Conservation (phyloP, 2,888 invertebrate genomes). For the Mythimna ferrago region DNA sequence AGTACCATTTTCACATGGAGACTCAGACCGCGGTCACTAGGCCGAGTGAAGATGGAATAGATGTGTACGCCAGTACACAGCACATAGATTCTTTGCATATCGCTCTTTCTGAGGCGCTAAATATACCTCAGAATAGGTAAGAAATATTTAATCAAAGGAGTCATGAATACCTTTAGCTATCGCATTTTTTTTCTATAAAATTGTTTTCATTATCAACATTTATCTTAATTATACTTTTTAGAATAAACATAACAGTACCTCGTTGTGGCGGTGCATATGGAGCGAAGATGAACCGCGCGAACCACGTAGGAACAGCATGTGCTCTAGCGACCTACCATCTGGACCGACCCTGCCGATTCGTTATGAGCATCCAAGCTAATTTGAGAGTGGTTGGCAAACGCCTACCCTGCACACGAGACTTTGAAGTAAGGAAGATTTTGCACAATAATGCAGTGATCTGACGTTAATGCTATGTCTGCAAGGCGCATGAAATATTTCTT, state of each 20-base stretch:
- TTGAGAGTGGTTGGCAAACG: conserved; percentile 94
- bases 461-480: background rate
- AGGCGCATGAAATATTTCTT: background rate
- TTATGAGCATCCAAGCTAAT: conserved; percentile 93
- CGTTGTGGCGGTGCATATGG: conserved; percentile 92
- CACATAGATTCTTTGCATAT: conserved; percentile 90
- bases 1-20: conserved; percentile 94
- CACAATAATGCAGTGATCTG: background rate
- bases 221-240: conserved; percentile 43
- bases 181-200: background rate
- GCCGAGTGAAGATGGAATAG: conserved; percentile 93
- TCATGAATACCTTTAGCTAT: background rate
- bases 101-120: conserved; percentile 87
- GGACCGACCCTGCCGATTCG: conserved; percentile 93
- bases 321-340: conserved; percentile 93
- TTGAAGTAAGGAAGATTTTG: conserved; percentile 87
- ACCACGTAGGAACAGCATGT: conserved; percentile 91
- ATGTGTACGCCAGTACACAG: conserved; percentile 91
- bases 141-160: conserved; percentile 2
- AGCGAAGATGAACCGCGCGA: conserved; percentile 92
- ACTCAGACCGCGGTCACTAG: conserved; percentile 90
- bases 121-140: conserved; percentile 91
- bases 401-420: conserved; percentile 91
- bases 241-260: conserved; percentile 75
- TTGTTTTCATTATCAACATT: background rate